Conservation (phyloP, 2,113 vertebrate species). For the Coptodon bakossiorum region DNA sequence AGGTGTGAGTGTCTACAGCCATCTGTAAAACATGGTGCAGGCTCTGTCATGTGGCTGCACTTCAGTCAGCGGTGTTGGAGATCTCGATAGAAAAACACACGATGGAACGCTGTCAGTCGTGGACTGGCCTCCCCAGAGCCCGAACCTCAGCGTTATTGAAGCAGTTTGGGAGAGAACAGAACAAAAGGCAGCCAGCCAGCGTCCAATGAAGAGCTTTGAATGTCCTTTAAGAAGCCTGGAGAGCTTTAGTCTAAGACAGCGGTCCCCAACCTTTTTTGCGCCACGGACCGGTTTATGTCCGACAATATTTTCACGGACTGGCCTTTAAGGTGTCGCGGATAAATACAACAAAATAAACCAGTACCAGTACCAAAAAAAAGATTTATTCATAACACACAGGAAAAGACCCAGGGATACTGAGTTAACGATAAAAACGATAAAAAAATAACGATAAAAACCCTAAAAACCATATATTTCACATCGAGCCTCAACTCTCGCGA, state of each 20-base stretch:
- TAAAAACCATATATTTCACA: not conserved
- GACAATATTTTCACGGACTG: not conserved
- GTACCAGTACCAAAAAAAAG: not conserved
- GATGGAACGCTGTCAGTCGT: not conserved
- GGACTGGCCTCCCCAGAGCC: not conserved
- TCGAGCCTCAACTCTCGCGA: not conserved
- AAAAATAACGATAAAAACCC: not conserved
- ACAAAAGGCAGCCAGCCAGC: not conserved
- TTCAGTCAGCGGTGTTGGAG: not conserved
- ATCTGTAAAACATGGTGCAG: not conserved
- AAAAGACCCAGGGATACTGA: not conserved
- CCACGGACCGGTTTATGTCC: not conserved
- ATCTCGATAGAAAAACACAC: not conserved
- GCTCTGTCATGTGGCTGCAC: not conserved
- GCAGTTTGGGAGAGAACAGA: not conserved
- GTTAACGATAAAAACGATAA: not conserved
- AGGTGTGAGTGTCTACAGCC: not conserved
- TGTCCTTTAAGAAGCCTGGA: not conserved
- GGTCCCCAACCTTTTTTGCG: not conserved
- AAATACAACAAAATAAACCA: not conserved
- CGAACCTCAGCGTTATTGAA: not conserved
- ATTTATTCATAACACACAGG: not conserved
- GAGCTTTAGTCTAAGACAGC: not conserved
- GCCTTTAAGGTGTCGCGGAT: not conserved
- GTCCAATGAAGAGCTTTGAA: not conserved